Percentiles rank a stretch among this genome's conserved stretches.
phyloP scores from a whole-genome alignment of 2,113 vertebrate species.

The Oenanthe melanoleuca region DNA sequence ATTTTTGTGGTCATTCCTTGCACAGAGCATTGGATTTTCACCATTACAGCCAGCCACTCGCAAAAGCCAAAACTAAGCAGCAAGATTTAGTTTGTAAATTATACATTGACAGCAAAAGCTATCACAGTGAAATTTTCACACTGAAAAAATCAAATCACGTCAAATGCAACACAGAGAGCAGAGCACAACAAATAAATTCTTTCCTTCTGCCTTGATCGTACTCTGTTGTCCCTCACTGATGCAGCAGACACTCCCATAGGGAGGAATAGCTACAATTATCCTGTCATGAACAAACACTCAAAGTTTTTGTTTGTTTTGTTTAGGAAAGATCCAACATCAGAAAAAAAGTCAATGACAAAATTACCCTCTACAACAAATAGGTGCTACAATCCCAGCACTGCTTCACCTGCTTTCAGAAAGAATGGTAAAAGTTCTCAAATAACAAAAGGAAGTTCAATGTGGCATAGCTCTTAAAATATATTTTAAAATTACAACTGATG shows the following conservation, averaged over 20 bases:
- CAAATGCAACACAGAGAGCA: background rate
- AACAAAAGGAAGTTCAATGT: background rate
- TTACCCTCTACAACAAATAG: background rate
- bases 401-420: background rate
- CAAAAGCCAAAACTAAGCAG: background rate
- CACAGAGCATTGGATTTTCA: background rate
- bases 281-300: background rate
- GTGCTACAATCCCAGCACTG: background rate
- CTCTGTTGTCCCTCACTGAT: background rate
- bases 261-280: background rate
- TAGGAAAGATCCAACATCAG: background rate
- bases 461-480: background rate
- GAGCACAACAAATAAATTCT: background rate
- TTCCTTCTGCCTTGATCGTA: background rate
- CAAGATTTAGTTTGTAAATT: background rate
- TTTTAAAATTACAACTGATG: background rate
- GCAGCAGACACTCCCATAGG: background rate
- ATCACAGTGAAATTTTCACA: background rate
- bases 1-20: background rate
- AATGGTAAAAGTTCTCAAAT: background rate
- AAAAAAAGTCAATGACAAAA: background rate
- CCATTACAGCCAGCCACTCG: background rate
- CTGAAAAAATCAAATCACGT: background rate
- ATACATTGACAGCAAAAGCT: background rate
- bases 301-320: background rate